Evolutionary conservation across 2,888 invertebrate genomes (phyloP).

Genomic region (Idaea biselata): DNA sequence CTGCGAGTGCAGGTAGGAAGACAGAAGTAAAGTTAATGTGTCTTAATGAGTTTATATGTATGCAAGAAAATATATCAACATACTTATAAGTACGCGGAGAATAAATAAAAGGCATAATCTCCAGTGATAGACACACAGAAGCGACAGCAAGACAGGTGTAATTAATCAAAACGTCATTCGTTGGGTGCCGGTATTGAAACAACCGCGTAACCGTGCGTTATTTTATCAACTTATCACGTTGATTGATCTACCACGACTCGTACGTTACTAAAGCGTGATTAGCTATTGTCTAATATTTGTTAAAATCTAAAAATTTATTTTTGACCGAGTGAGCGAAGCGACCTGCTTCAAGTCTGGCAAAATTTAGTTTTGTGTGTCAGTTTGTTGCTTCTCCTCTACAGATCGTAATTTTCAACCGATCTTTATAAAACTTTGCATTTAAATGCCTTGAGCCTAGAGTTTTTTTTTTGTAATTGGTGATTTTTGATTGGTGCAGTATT

Average conservation of each 20-base stretch:
- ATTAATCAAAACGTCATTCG: slow-evolving; percentile 61
- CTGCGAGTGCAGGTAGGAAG: no score
- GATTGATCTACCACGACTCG: slow-evolving; percentile 45
- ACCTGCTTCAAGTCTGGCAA: no score
- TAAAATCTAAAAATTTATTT: no score
- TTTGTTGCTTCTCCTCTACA: no score
- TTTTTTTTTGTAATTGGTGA: no score
- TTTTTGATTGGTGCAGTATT: no score
- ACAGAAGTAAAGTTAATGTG: background rate
- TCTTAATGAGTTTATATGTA: background rate
- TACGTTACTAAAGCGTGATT: slow-evolving; percentile 30
- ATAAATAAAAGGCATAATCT: background rate
- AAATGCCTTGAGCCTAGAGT: no score
- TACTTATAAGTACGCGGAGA: background rate
- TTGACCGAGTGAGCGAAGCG: no score
- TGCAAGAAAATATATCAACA: background rate
- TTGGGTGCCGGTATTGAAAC: slow-evolving; percentile 30
- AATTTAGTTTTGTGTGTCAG: no score
- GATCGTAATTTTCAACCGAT: no score
- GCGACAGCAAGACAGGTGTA: slow-evolving; percentile 50
- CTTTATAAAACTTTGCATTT: no score
- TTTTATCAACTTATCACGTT: slow-evolving; percentile 38
- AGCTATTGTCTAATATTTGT: slow-evolving; percentile 6
- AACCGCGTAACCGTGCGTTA: slow-evolving; percentile 20
- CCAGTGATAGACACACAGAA: slow-evolving; percentile 57